phyloP scores from a whole-genome alignment of 2,888 invertebrate genomes.

The Salpingus planirostris region DNA sequence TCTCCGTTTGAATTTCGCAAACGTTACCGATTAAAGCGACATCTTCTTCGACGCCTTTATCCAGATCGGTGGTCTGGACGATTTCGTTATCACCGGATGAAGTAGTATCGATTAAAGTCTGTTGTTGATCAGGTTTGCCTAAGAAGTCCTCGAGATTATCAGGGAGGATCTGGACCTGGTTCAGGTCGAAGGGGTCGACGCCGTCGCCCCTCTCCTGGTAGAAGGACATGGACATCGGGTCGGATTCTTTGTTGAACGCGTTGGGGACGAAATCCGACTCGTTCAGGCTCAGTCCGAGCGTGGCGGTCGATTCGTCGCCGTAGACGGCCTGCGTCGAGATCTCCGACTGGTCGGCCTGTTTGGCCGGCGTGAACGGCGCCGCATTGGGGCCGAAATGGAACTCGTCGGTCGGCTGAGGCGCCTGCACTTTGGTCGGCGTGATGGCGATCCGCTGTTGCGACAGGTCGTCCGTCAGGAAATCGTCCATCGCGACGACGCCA shows the following conservation, averaged over 20 bases:
- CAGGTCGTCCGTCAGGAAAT: no score
- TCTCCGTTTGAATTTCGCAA: no score
- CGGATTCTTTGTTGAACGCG: constrained; percentile 39
- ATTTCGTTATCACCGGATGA: constrained; percentile 27
- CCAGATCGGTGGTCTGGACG: constrained; percentile 29
- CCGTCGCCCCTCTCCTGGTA: constrained; percentile 55
- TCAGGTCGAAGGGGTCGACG: constrained; percentile 48
- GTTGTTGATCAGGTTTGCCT: constrained; percentile 16
- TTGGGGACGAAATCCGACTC: constrained; percentile 8
- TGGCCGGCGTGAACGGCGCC: constrained; percentile 39
- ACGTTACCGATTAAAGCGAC: no score
- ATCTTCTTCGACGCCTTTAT: constrained; percentile 26
- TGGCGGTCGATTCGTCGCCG: constrained; percentile 44
- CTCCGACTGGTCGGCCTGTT: constrained; percentile 42
- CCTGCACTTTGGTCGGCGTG: constrained; percentile 19
- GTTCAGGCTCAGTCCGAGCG: constrained; percentile 17
- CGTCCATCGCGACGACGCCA: no score
- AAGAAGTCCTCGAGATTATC: constrained; percentile 42
- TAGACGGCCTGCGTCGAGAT: constrained; percentile 46
- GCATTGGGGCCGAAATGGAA: constrained; percentile 57
- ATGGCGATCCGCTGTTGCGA: constrained; percentile 31
- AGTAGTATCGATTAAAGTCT: no score
- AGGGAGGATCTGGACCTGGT: constrained; percentile 51
- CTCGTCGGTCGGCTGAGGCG: constrained; percentile 37
- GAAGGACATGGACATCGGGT: constrained; percentile 59